Conservation (phyloP, 2,113 vertebrate species). For the Onychostoma macrolepis region DNA sequence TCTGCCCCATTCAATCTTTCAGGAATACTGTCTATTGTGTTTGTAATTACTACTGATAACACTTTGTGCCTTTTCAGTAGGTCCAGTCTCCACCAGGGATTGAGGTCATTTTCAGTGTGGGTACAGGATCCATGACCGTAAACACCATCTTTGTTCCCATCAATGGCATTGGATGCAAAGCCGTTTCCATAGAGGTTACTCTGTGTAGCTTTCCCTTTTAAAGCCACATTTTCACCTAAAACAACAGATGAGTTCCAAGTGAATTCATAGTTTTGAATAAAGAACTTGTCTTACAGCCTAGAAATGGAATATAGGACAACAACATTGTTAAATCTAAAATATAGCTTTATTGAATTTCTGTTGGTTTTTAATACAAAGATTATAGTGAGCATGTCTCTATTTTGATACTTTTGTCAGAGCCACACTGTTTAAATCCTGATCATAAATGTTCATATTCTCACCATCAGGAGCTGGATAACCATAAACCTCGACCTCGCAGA, state of each 20-base stretch:
- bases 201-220: slow-evolving; percentile 35
- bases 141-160: slow-evolving; percentile 32
- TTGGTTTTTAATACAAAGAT: neutral
- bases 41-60: slow-evolving; percentile 31
- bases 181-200: neutral
- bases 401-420: neutral
- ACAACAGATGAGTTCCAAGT: neutral
- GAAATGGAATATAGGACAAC: neutral
- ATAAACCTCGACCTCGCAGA: slow-evolving; percentile 55
- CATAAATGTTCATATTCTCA: slow-evolving; percentile 18
- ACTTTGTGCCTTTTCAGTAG: slow-evolving; percentile 24
- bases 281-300: neutral
- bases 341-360: too few species aligned
- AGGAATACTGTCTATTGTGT: neutral
- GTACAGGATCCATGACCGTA: slow-evolving; percentile 34
- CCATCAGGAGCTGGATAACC: slow-evolving; percentile 36
- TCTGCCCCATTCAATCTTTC: slow-evolving; percentile 53
- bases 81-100: slow-evolving; percentile 49
- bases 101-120: neutral
- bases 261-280: neutral
- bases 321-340: too few species aligned
- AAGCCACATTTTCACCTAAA: slow-evolving; percentile 43
- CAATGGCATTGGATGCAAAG: slow-evolving; percentile 28
- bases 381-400: neutral
- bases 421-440: neutral